Conservation (phyloP, 2,888 invertebrate species). For the Watsonalla cultraria region DNA sequence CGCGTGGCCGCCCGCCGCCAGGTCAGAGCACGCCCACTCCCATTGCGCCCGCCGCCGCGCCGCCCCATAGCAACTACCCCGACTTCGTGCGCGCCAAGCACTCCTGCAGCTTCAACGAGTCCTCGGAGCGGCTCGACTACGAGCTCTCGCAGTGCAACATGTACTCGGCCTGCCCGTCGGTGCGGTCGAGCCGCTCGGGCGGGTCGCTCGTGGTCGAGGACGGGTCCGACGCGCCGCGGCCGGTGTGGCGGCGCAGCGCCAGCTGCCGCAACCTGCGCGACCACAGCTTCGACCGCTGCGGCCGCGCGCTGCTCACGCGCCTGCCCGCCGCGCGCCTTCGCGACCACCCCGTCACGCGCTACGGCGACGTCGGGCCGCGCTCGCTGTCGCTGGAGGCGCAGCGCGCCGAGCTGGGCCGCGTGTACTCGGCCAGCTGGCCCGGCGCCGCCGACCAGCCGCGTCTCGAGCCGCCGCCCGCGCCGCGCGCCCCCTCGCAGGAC, state of each 20-base stretch:
- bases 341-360: constrained; percentile 82
- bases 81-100: constrained; percentile 67
- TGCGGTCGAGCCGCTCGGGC: constrained; percentile 61
- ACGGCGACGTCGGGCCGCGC: constrained; percentile 78
- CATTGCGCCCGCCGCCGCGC: constrained; percentile 43
- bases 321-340: constrained; percentile 52
- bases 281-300: constrained; percentile 85
- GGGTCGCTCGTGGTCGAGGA: constrained; percentile 51
- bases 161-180: constrained; percentile 71
- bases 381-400: constrained; percentile 81
- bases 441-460: constrained; percentile 86
- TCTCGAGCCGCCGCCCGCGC: constrained; percentile 81
- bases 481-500: constrained; percentile 86
- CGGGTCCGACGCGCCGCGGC: constrained; percentile 43
- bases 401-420: constrained; percentile 83
- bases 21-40: constrained; percentile 47
- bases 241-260: constrained; percentile 87
- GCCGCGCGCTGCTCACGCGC: constrained; percentile 56
- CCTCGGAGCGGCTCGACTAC: constrained; percentile 75
- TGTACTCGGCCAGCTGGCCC: constrained; percentile 92
- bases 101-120: constrained; percentile 63
- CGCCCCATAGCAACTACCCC: constrained; percentile 72
- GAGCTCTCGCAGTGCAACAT: constrained; percentile 78
- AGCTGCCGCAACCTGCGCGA: constrained; percentile 91
- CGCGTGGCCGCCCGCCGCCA: constrained; percentile 52